phyloP scores from a whole-genome alignment of 2,888 invertebrate genomes.

The Argynnis bischoffii region DNA sequence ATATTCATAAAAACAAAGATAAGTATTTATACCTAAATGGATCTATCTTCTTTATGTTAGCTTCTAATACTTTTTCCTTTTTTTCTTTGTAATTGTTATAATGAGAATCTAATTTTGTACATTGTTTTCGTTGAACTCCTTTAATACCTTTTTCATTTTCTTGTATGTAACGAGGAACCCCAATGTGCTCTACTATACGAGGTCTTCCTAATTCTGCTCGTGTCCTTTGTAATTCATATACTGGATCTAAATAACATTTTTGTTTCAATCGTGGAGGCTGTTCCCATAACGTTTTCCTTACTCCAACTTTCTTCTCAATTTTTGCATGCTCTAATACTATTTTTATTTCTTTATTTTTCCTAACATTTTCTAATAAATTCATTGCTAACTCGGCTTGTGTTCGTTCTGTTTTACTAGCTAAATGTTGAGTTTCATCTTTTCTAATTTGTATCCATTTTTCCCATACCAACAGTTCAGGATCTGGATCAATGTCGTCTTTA shows the following conservation, averaged over 20 bases:
- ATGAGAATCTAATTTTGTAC: slow-evolving; percentile 50
- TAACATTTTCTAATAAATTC: slow-evolving; percentile 59
- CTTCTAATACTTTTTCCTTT: slow-evolving; percentile 54
- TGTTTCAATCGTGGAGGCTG: slow-evolving; percentile 61
- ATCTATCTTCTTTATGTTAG: slow-evolving; percentile 60
- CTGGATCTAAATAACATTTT: slow-evolving; percentile 57
- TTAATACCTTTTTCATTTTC: slow-evolving; percentile 59
- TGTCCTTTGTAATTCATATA: slow-evolving; percentile 64
- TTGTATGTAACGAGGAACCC: slow-evolving; percentile 61
- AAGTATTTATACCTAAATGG: slow-evolving; percentile 59
- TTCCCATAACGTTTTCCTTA: slow-evolving; percentile 62
- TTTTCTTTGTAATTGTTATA: slow-evolving; percentile 56
- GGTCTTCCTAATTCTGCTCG: slow-evolving; percentile 61
- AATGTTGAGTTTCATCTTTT: slow-evolving; percentile 55
- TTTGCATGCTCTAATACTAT: slow-evolving; percentile 63
- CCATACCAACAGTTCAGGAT: slow-evolving; percentile 64
- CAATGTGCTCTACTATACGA: slow-evolving; percentile 60
- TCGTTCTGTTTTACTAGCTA: slow-evolving; percentile 51
- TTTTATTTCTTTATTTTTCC: slow-evolving; percentile 66
- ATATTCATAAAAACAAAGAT: no score
- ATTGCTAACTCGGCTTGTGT: slow-evolving; percentile 64
- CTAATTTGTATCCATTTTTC: slow-evolving; percentile 71
- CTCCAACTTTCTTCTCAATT: slow-evolving; percentile 50
- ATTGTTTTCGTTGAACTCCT: slow-evolving; percentile 53
- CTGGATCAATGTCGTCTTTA: slow-evolving; percentile 50